Conservation (phyloP, 2,888 invertebrate species). For the Habroteleia sp. region DNA sequence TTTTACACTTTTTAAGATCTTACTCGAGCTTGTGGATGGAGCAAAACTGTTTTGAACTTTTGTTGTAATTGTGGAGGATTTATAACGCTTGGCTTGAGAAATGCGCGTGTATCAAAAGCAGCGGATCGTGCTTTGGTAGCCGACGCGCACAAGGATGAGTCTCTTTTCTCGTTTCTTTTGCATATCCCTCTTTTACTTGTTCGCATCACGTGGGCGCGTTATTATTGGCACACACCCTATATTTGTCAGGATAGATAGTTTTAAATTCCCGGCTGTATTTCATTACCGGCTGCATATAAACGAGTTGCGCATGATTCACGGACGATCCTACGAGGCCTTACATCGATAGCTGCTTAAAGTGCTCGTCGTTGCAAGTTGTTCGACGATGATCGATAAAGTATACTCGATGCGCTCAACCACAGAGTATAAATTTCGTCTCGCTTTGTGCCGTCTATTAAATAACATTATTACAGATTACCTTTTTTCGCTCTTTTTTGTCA, state of each 20-base stretch:
- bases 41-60: too few relatives aligned
- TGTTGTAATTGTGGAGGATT: constrained; percentile 41
- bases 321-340: constrained; percentile 53
- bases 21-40: too few relatives aligned
- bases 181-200: constrained; percentile 1
- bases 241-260: constrained; percentile 60
- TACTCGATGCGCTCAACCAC: constrained; percentile 46
- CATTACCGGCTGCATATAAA: constrained; percentile 60
- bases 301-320: constrained; percentile 56
- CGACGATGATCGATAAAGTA: constrained; percentile 52
- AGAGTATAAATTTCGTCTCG: constrained; percentile 53
- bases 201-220: constrained; percentile 51
- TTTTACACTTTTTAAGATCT: too few relatives aligned
- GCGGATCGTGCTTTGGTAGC: constrained; percentile 49
- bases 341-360: constrained; percentile 56
- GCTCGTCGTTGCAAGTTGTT: constrained; percentile 51
- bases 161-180: constrained; percentile 2
- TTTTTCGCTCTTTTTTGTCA: constrained; percentile 24
- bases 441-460: constrained; percentile 46
- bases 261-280: constrained; percentile 58
- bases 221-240: constrained; percentile 58
- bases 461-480: constrained; percentile 45
- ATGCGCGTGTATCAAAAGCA: constrained; percentile 36
- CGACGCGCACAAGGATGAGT: constrained; percentile 29
- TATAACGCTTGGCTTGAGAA: constrained; percentile 30